Evolutionary conservation across 2,888 invertebrate species (phyloP), one percentile per base, ranked within the genome.

Genomic region (Drosophila parthenogenetica): DNA sequence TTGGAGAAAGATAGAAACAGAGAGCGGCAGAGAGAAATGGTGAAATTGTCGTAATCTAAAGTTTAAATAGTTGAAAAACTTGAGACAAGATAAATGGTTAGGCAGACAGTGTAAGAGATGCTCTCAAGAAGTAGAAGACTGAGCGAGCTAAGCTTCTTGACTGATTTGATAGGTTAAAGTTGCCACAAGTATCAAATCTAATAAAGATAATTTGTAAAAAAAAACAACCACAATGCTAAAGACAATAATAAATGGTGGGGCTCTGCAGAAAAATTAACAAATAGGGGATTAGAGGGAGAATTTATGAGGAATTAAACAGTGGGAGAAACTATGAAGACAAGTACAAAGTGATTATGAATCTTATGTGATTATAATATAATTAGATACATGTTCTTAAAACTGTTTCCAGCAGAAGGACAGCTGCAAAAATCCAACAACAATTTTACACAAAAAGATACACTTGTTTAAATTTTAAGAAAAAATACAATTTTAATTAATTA

Each of bases 11-110:
- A 25, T 8, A 22, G 50, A 40, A 25, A 11, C 22, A 22, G 22
- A 0, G 32, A 11, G 32, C 3, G n/a, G n/a, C 8, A 29, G 35
- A 16, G 17, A 46, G 64, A 54, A 81, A 78, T 77, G 78, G 69
- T 76, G 77, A 82, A 87, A 82, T 82, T 75, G 81, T 78, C 79
- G 85, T 87, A 87, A 89, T 89, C 81, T 85, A 83, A 89, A 83
- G 81, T 82, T 82, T 83, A 88, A 83, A 77, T 73, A 78, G 75
- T 71, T 73, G 66, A 67, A 73, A 72, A 79, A 65, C 76, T 76
- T 75, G 70, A 69, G 76, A 76, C 79, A 76, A 76, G 76, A 76
- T 79, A 79, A 76, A 76, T 76, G 76, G 79, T 63, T 75, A 62
- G 58, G 59, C 61, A 60, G 53, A 64, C 64, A 69, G 42, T 66